Base-by-base conservation (phyloP, 2,888 invertebrate genomes). In the Norana najaformis region DNA sequence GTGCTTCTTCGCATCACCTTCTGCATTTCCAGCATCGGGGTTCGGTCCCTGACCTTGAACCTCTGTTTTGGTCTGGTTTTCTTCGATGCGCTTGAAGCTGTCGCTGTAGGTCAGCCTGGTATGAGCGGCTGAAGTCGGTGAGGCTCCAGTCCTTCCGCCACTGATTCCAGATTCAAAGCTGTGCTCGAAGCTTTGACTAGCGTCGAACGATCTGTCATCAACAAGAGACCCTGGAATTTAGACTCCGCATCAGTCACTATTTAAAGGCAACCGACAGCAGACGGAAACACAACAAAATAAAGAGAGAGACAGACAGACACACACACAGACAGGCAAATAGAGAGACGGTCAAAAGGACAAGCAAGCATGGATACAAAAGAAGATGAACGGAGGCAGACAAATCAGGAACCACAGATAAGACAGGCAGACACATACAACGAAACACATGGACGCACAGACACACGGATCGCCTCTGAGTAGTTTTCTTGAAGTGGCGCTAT, bases 131-230 rank as follows among this genome's bases (percentile, higher is more conserved):
- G 69, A 69, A n/a, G 69, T 69, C 69, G 1, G 30, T 30, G n/a
- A 30, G 69, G 69, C 16, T 69, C n/a, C 69, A 1, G 69, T 8
- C n/a, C 69, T 69, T 69, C 30, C 30, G 11, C 30, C 69, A n/a
- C 69, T 69, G n/a, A 69, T n/a, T 69, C 69, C 69, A 69, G 69
- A 69, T n/a, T 69, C 69, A n/a, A 69, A 69, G 69, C 69, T 69
- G 69, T n/a, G 69, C 69, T 69, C 69, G 69, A 69, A 69, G n/a
- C 69, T 69, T 69, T 69, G 69, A 8, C n/a, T 69, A 30, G 8
- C n/a, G 69, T 69, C 69, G 16, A 69, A 69, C 6, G 69, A 69
- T n/a, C 69, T 69, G 13, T 0, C 5, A 69, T 47, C 30, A 69
- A 69, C 69, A 69, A 69, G 30, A n/a, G n/a, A n/a, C 16, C n/a